A percentile compares a stretch with the other conserved stretches of the same genome.
Evolutionary conservation across 2,113 vertebrate genomes (phyloP).

Genomic region (Myiozetetes cayanensis): DNA sequence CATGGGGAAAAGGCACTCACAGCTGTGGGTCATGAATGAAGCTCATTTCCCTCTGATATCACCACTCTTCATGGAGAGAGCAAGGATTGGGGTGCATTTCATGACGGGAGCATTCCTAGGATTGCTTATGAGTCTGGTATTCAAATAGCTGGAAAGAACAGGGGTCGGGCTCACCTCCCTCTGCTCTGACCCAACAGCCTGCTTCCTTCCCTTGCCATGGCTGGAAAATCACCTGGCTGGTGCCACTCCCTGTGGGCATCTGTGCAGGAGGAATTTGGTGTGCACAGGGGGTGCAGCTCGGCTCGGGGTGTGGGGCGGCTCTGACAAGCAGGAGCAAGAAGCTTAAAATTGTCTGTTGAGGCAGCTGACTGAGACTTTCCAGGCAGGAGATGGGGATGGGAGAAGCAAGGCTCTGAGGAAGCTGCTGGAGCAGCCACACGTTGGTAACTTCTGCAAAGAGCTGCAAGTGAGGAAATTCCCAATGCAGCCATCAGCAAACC

Average conservation of each 20-base stretch:
- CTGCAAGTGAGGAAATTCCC: neutral
- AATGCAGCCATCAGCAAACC: neutral
- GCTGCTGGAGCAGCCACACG: neutral
- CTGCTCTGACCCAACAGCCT: neutral
- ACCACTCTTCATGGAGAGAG: neutral
- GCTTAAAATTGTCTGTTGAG: neutral
- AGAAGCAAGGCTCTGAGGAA: neutral
- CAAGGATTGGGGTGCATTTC: neutral
- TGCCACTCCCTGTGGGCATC: neutral
- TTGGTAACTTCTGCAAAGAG: neutral
- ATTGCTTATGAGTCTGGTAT: neutral
- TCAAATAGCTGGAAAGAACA: neutral
- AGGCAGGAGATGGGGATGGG: neutral
- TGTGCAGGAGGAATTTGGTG: neutral
- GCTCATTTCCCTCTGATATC: neutral
- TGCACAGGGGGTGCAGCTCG: fast-evolving
- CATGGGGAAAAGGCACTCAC: neutral
- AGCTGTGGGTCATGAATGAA: neutral
- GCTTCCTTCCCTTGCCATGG: neutral
- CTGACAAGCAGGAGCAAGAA: neutral
- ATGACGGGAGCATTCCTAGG: neutral
- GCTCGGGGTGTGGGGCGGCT: neutral
- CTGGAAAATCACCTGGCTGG: neutral
- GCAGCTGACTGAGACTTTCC: neutral
- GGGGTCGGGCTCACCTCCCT: neutral